Evolutionary conservation across 2,797 vertebrate species (phyloP), one percentile per base, ranked within the genome.

Genomic region (Linurgus olivaceus): DNA sequence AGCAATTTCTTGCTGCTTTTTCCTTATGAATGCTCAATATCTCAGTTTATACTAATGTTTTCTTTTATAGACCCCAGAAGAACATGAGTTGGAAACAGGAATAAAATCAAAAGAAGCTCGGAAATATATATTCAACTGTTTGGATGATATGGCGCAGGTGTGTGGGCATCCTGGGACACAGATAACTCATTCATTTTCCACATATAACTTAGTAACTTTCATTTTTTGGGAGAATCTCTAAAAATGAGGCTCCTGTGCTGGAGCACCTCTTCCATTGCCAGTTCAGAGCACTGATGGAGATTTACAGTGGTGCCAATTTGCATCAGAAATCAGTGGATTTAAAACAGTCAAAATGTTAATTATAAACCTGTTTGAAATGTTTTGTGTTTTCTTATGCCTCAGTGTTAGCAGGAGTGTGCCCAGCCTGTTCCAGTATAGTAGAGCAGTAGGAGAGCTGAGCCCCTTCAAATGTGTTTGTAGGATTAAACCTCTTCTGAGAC

Each of bases 71-170:
- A 99, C 99, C 12, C 98, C 99, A 20, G 96, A 99, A 62, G 99
- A 99, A 91, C 99, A 99, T 47, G 99, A 99, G 97, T 98, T 98
- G 48, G 99, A 99, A 96, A 99, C 99, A 93, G 99, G 99, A 93
- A 99, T 99, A 96, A 99, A 99, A 98, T 99, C 99, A 37, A 99
- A 99, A 97, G 99, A 99, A 97, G 99, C 99, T 54, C 98, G 99
- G 90, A 99, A 99, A 97, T 99, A 99, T 85, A 99, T 99, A 96
- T 99, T 99, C 93, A 99, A 99, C 97, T 99, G 99, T 97, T 98
- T 99, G 76, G 99, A 99, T 97, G 99, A 99, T 91, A 99, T 99
- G 99, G 99, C 99, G 96, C 99, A 99, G 99, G 99, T 99, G 87
- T 95, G 97, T 84, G 73, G 50, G 44, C 37, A 23, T 31, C 71